These are phyloP conservation scores for Forbesichthys papilliferus DNA, from an alignment of 2,113 vertebrate genomes.

Conservation along the genomic window DNA sequence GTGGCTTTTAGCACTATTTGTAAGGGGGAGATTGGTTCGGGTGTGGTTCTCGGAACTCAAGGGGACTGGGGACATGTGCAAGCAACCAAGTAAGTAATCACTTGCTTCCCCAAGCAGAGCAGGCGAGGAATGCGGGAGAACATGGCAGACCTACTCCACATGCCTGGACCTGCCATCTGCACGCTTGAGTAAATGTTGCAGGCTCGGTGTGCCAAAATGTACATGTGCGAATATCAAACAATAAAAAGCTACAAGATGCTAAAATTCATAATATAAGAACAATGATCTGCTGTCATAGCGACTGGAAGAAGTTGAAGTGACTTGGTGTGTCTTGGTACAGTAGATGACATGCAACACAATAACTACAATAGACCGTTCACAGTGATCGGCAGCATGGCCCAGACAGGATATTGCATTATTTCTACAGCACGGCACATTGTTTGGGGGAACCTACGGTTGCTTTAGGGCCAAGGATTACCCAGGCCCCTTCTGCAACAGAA, in stretches of 20 bases:
- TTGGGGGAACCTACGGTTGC: slow-evolving; percentile 63
- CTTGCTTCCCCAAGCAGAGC: too few species aligned
- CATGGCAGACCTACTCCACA: too few species aligned
- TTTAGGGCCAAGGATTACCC: slow-evolving; percentile 65
- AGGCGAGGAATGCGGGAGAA: too few species aligned
- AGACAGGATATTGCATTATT: slow-evolving; percentile 45
- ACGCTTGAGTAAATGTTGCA: too few species aligned
- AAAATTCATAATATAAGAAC: not conserved
- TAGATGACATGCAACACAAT: slow-evolving; percentile 15
- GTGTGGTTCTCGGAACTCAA: too few species aligned
- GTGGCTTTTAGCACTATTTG: too few species aligned
- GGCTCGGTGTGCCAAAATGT: too few species aligned
- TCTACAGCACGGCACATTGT: slow-evolving; percentile 25
- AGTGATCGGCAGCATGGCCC: slow-evolving; percentile 34
- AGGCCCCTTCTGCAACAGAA: slow-evolving; percentile 48
- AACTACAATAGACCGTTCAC: slow-evolving; percentile 24
- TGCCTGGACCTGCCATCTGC: too few species aligned
- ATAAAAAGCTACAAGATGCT: slow-evolving; percentile 5
- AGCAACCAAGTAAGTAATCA: too few species aligned
- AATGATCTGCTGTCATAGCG: slow-evolving; percentile 7
- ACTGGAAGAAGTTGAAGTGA: slow-evolving; percentile 19
- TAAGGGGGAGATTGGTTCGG: too few species aligned
- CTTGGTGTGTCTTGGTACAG: slow-evolving; percentile 2
- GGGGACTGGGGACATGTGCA: too few species aligned
- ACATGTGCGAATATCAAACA: not conserved